phyloP scores from a whole-genome alignment of 2,797 vertebrate genomes.

The Myiotriccus ornatus region DNA sequence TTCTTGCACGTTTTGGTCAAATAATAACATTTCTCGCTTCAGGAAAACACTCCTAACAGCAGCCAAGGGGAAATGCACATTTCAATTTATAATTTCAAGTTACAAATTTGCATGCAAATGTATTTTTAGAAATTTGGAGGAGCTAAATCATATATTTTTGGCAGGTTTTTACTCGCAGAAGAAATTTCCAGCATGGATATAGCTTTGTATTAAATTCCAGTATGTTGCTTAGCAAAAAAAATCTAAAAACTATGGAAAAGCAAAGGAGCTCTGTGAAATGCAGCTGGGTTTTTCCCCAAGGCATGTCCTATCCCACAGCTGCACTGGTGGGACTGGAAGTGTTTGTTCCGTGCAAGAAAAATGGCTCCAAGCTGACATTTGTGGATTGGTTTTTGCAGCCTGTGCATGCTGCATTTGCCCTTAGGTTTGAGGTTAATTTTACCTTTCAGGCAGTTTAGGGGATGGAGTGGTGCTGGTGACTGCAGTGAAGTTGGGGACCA shows the following conservation, averaged over 20 bases:
- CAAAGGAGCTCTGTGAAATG: background rate
- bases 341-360: background rate
- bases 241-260: background rate
- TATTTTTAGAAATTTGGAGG: constrained; percentile 27
- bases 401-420: background rate
- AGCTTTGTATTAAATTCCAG: background rate
- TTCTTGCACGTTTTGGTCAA: background rate
- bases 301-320: background rate
- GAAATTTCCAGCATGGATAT: background rate
- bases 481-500: background rate
- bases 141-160: background rate
- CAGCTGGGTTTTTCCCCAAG: background rate
- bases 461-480: background rate
- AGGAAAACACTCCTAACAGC: background rate
- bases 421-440: background rate
- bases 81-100: background rate
- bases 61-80: background rate
- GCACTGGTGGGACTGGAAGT: background rate
- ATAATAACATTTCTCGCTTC: background rate
- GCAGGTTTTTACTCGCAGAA: background rate
- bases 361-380: background rate
- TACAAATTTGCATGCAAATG: background rate
- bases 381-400: background rate
- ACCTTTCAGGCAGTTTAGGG: background rate
- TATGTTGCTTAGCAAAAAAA: background rate